These are phyloP conservation scores for Steinernema carpocapsae DNA, from an alignment of 2,888 invertebrate genomes.

Conservation along the genomic window DNA sequence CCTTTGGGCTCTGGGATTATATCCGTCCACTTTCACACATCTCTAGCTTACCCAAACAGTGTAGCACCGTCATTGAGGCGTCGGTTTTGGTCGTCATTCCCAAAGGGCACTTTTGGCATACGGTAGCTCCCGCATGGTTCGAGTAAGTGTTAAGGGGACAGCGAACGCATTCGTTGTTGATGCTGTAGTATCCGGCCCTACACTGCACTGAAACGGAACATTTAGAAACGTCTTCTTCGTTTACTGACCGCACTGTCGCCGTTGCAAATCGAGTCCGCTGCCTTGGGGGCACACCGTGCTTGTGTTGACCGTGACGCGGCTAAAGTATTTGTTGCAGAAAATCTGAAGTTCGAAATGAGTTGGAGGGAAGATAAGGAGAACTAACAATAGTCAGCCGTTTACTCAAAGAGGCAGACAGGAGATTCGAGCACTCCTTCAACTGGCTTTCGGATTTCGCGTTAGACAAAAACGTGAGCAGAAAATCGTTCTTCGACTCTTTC, in stretches of 20 bases:
- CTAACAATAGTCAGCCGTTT: slow-evolving; percentile 8
- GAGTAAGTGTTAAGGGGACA: slow-evolving; percentile 18
- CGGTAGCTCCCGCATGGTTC: neutral
- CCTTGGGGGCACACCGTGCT: slow-evolving; percentile 13
- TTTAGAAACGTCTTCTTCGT: neutral
- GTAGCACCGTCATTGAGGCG: neutral
- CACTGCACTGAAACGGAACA: neutral
- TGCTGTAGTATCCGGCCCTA: slow-evolving; percentile 6
- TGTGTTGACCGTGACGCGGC: slow-evolving; percentile 13
- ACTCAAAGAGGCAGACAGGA: slow-evolving; percentile 3
- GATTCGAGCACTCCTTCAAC: neutral
- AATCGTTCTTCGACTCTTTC: slow-evolving; percentile 1
- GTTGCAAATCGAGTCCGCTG: neutral
- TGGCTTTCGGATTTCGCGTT: slow-evolving; percentile 16
- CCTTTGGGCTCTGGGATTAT: no score
- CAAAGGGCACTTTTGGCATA: neutral
- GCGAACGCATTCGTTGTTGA: slow-evolving; percentile 12
- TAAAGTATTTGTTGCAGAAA: slow-evolving; percentile 30
- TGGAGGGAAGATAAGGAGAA: neutral
- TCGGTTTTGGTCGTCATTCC: neutral
- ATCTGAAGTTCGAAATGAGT: neutral
- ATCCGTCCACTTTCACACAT: no score
- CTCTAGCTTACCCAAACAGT: slow-evolving; percentile 20
- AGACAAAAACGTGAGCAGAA: slow-evolving; percentile 11
- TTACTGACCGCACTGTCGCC: neutral